Evolutionary conservation across 2,888 invertebrate genomes (phyloP).

Genomic region (Ormia ochracea): DNA sequence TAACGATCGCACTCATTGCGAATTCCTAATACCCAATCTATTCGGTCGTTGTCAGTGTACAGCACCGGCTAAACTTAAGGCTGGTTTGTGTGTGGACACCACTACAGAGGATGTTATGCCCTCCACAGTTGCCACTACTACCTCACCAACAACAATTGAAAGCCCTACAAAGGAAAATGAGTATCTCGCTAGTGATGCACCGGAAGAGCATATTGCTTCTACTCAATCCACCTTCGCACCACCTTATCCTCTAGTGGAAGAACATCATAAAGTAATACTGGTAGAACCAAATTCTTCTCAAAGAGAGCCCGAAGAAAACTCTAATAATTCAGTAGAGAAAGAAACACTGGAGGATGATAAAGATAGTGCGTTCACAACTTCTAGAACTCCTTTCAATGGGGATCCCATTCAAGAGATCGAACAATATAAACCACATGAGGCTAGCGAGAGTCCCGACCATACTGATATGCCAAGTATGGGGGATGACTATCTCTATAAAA

Average conservation of each 20-base stretch:
- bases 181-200: slow-evolving; percentile 11
- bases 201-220: background rate
- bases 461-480: slow-evolving; percentile 54
- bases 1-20: slow-evolving; percentile 90
- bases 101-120: slow-evolving; percentile 42
- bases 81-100: slow-evolving; percentile 81
- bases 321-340: slow-evolving; percentile 40
- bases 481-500: slow-evolving; percentile 75
- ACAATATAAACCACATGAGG: background rate
- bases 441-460: slow-evolving; percentile 55
- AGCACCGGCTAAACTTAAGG: slow-evolving; percentile 81
- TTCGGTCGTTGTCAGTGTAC: slow-evolving; percentile 93
- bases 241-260: background rate
- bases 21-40: slow-evolving; percentile 91
- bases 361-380: background rate
- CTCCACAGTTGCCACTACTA: slow-evolving; percentile 51
- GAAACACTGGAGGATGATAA: slow-evolving; percentile 49
- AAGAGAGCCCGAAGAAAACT: background rate
- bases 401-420: slow-evolving; percentile 30
- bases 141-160: slow-evolving; percentile 58
- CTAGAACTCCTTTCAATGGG: background rate
- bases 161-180: slow-evolving; percentile 24
- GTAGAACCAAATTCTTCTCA: background rate
- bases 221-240: background rate
- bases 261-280: background rate